phyloP scores from a whole-genome alignment of 2,888 invertebrate species.

The Apamea monoglypha region DNA sequence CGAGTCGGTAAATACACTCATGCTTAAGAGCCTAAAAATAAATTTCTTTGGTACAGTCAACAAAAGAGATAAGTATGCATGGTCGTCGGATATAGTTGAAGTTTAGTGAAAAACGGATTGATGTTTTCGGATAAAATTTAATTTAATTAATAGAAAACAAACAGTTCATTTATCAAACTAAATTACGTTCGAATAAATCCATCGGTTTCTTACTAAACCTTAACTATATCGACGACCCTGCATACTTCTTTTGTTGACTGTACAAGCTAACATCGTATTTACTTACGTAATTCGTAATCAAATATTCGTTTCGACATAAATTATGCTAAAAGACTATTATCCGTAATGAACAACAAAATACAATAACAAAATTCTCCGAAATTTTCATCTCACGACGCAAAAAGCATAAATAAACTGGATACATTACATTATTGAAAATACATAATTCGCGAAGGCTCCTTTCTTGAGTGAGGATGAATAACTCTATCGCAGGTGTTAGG shows the following conservation, averaged over 20 bases:
- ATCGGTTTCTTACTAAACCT: too few species aligned
- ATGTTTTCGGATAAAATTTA: too few species aligned
- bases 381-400: constrained; percentile 5
- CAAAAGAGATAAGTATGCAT: too few species aligned
- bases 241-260: too few species aligned
- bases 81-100: too few species aligned
- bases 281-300: constrained; percentile 33
- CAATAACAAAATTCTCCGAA: constrained; percentile 17
- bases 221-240: too few species aligned
- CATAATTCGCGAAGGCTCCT: constrained; percentile 21
- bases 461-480: constrained; percentile 34
- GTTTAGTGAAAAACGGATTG: too few species aligned
- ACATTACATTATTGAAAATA: constrained; percentile 48
- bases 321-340: constrained; percentile 22
- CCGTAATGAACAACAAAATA: constrained; percentile 26
- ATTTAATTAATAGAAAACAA: too few species aligned
- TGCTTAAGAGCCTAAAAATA: neutral
- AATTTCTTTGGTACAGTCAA: constrained; percentile 10
- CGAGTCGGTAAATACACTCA: neutral
- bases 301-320: constrained; percentile 43
- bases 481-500: constrained; percentile 41
- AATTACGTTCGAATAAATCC: too few species aligned
- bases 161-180: too few species aligned
- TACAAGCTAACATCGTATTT: neutral
- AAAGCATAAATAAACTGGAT: constrained; percentile 24